phyloP scores from a whole-genome alignment of 2,797 vertebrate species.

The Gorsachius magnificus region DNA sequence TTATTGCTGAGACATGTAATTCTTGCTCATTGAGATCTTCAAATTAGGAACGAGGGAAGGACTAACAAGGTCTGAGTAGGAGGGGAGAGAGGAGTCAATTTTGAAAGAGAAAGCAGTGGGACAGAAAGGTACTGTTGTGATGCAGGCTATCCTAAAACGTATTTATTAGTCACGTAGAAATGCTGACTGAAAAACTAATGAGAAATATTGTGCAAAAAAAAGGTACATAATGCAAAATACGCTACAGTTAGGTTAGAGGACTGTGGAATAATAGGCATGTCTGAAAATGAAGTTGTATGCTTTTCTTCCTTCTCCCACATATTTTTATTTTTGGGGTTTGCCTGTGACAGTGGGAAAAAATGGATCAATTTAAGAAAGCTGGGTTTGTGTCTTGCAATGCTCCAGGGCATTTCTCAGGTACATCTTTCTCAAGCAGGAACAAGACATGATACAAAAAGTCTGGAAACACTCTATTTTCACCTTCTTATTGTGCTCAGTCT shows the following conservation, averaged over 20 bases:
- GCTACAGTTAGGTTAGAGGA: not conserved
- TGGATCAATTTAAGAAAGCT: not conserved
- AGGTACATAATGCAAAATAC: not conserved
- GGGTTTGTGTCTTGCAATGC: not conserved
- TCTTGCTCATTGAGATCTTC: conserved; percentile 37
- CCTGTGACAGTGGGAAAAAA: not conserved
- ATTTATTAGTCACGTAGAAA: not conserved
- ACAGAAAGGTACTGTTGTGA: not conserved
- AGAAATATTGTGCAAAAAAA: not conserved
- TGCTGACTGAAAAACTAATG: not conserved
- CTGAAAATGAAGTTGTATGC: not conserved
- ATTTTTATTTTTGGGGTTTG: not conserved
- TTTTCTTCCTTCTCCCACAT: not conserved
- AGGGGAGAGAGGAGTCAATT: not conserved
- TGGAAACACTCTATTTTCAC: not conserved
- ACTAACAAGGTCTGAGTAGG: conserved; percentile 13
- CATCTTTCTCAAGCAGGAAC: not conserved
- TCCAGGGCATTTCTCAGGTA: not conserved
- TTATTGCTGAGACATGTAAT: conserved; percentile 50
- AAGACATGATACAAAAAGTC: not conserved
- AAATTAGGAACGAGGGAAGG: conserved; percentile 3
- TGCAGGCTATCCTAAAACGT: not conserved
- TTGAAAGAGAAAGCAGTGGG: not conserved
- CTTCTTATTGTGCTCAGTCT: not conserved
- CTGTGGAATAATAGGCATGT: not conserved